Evolutionary conservation across 1,140 invertebrate genomes (phyloP).

Genomic region (Gerris buenoi): DNA sequence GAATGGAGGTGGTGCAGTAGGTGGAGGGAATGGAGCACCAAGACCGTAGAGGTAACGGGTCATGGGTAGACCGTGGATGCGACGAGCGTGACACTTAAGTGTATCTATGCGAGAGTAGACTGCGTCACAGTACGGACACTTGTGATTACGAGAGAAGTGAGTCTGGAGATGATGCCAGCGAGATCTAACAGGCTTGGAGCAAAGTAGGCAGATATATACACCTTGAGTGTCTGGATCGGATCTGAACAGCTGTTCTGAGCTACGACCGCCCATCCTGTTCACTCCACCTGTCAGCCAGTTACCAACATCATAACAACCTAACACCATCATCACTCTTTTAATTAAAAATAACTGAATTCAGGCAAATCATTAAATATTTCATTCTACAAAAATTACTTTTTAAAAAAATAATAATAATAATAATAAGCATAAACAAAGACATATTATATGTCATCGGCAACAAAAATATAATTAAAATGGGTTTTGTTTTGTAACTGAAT

Average conservation of each 20-base stretch:
- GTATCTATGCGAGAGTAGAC: constrained; percentile 72
- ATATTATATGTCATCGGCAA: too few relatives aligned
- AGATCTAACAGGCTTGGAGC: constrained; percentile 70
- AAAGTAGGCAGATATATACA: constrained; percentile 44
- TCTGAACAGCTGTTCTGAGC: constrained; percentile 14
- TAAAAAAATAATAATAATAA: too few relatives aligned
- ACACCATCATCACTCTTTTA: too few relatives aligned
- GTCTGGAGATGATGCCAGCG: constrained; percentile 75
- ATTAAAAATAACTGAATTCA: too few relatives aligned
- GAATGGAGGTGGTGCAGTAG: not conserved
- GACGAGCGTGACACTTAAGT: constrained; percentile 21
- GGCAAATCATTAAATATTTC: too few relatives aligned
- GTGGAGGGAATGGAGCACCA: not conserved
- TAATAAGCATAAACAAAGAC: too few relatives aligned
- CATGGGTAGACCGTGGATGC: constrained; percentile 17
- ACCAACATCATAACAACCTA: too few relatives aligned
- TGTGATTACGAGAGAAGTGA: constrained; percentile 57
- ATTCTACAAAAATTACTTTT: too few relatives aligned
- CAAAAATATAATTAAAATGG: too few relatives aligned
- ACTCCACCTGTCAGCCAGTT: not conserved
- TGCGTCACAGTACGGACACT: constrained; percentile 66
- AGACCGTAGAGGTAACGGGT: constrained; percentile 17
- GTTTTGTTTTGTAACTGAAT: too few relatives aligned
- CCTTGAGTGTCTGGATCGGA: constrained; percentile 17
- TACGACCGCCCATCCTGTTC: not conserved